Percentiles rank a stretch among this genome's conserved stretches.
These are phyloP conservation scores for Meloidogyne floridensis DNA, from an alignment of 1,140 invertebrate genomes.

Conservation along the genomic window DNA sequence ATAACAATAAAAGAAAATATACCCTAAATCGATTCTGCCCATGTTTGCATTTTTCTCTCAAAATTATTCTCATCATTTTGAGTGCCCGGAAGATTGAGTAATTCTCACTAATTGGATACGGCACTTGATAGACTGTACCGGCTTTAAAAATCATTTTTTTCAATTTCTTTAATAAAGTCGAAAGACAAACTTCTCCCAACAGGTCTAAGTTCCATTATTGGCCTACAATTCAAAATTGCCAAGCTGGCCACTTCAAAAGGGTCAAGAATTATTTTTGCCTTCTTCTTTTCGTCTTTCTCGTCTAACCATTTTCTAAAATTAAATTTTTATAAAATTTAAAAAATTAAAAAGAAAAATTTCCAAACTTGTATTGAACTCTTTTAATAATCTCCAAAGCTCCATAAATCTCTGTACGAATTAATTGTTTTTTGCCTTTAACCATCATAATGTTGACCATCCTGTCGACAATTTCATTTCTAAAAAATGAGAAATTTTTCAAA, in stretches of 20 bases:
- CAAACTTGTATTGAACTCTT: constrained; percentile 54
- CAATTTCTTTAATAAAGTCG: constrained; percentile 8
- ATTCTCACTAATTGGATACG: constrained; percentile 54
- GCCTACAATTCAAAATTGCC: constrained; percentile 57
- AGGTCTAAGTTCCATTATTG: constrained; percentile 61
- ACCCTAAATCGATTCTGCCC: background rate
- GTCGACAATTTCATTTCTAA: constrained; percentile 58
- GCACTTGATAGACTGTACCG: constrained; percentile 59
- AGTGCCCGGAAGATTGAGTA: constrained; percentile 64
- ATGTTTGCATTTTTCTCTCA: constrained; percentile 42
- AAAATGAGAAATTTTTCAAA: constrained; percentile 20
- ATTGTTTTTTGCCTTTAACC: constrained; percentile 57
- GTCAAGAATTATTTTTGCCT: constrained; percentile 56
- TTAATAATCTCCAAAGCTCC: constrained; percentile 61
- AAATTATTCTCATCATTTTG: constrained; percentile 64
- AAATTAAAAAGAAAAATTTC: constrained; percentile 1
- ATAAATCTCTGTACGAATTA: constrained; percentile 44
- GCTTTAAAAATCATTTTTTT: constrained; percentile 47
- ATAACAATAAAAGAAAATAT: constrained; percentile 8
- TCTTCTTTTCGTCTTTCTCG: constrained; percentile 49
- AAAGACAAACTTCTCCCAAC: constrained; percentile 48
- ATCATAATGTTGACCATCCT: constrained; percentile 61
- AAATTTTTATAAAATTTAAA: background rate
- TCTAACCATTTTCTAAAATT: constrained; percentile 39
- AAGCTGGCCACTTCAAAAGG: constrained; percentile 54